Evolutionary conservation across 2,113 vertebrate genomes (phyloP).

Genomic region (Cettia cetti): DNA sequence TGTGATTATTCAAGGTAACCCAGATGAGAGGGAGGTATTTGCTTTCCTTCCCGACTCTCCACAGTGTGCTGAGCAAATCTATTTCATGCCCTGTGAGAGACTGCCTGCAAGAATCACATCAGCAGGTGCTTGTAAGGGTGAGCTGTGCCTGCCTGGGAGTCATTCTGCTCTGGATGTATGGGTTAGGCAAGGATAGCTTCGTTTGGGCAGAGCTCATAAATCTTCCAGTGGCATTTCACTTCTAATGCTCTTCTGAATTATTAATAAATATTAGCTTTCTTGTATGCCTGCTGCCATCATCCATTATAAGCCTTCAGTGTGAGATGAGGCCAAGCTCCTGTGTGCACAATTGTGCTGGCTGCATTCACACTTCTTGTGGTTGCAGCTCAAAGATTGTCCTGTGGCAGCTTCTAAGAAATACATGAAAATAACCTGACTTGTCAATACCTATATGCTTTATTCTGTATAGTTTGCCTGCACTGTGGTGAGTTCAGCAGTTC

Average conservation of each 20-base stretch:
- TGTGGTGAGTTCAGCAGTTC: not conserved
- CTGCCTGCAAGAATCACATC: not conserved
- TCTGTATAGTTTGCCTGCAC: not conserved
- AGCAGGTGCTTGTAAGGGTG: not conserved
- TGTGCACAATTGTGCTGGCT: not conserved
- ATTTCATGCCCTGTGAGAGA: not conserved
- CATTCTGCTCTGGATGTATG: not conserved
- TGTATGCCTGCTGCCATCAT: not conserved
- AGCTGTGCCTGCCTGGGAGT: not conserved
- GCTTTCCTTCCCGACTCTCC: not conserved
- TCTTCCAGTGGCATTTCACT: not conserved
- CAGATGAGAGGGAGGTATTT: not conserved
- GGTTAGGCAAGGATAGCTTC: not conserved
- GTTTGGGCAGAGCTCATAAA: not conserved
- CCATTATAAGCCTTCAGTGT: not conserved
- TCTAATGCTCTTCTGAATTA: constrained; percentile 12
- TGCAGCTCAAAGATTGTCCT: not conserved
- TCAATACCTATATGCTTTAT: not conserved
- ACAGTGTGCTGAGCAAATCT: not conserved
- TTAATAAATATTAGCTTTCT: not conserved
- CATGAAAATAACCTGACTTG: not conserved
- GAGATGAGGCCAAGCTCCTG: not conserved
- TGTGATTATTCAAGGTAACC: not conserved
- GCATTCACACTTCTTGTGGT: not conserved
- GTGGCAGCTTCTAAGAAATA: not conserved